These are phyloP conservation scores for Liasis olivaceus DNA, from an alignment of 2,797 vertebrate genomes.

Conservation along the genomic window DNA sequence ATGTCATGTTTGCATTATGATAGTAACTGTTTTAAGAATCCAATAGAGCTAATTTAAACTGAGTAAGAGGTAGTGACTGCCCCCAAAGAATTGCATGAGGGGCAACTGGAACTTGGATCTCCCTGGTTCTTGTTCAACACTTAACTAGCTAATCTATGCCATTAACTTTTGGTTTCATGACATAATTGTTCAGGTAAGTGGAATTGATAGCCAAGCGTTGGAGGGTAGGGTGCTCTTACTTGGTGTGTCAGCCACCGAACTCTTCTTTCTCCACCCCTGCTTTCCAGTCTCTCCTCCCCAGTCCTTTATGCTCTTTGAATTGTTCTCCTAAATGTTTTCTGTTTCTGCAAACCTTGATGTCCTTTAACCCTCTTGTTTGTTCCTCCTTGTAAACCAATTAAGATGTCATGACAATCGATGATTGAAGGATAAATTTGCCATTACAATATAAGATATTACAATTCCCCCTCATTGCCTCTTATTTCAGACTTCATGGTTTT, in stretches of 20 bases:
- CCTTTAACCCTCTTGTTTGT: not conserved
- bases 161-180: not conserved
- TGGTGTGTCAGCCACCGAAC: not conserved
- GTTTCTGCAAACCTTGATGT: not conserved
- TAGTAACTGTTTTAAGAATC: not conserved
- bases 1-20: not conserved
- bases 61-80: not conserved
- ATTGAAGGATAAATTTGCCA: not conserved
- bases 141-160: not conserved
- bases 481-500: not conserved
- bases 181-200: not conserved
- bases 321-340: not conserved
- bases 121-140: not conserved
- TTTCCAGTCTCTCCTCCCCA: not conserved
- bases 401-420: not conserved
- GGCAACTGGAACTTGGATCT: not conserved
- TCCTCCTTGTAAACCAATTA: not conserved
- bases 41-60: not conserved
- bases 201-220: not conserved
- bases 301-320: not conserved
- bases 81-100: not conserved
- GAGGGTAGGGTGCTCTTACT: not conserved
- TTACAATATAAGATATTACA: not conserved
- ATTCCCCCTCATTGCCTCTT: not conserved
- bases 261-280: not conserved